phyloP scores from a whole-genome alignment of 1,140 invertebrate species.

The Drosophila funebris region DNA sequence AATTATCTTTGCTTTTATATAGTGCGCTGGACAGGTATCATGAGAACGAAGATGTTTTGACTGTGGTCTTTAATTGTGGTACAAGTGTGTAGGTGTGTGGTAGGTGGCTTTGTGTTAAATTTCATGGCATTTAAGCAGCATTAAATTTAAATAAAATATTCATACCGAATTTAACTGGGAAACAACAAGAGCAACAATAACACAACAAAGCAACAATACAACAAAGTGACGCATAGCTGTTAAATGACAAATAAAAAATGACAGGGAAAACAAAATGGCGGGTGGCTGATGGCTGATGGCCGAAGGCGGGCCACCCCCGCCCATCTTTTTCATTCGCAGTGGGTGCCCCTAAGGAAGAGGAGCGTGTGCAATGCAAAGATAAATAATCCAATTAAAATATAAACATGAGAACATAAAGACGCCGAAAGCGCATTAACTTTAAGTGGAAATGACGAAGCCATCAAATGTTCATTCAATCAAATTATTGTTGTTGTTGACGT shows the following conservation, averaged over 20 bases:
- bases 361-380: constrained; percentile 21
- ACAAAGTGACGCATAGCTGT: constrained; percentile 61
- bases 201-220: constrained; percentile 13
- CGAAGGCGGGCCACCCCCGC: neutral
- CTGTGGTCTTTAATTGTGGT: neutral
- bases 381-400: constrained; percentile 54
- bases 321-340: neutral
- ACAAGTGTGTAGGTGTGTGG: neutral
- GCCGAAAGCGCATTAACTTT: constrained; percentile 34
- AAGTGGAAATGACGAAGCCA: constrained; percentile 1
- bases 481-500: neutral
- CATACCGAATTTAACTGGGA: constrained; percentile 50
- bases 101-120: constrained; percentile 14
- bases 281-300: neutral
- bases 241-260: constrained; percentile 62
- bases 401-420: constrained; percentile 31
- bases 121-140: constrained; percentile 56
- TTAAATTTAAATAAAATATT: constrained; percentile 68
- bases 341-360: neutral
- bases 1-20: too few relatives aligned
- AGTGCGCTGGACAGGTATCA: neutral
- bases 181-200: constrained; percentile 15
- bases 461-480: constrained; percentile 17
- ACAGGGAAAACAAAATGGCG: constrained; percentile 32
- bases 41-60: neutral